phyloP scores from a whole-genome alignment of 2,888 invertebrate genomes.

The Linnaemya tessellans region DNA sequence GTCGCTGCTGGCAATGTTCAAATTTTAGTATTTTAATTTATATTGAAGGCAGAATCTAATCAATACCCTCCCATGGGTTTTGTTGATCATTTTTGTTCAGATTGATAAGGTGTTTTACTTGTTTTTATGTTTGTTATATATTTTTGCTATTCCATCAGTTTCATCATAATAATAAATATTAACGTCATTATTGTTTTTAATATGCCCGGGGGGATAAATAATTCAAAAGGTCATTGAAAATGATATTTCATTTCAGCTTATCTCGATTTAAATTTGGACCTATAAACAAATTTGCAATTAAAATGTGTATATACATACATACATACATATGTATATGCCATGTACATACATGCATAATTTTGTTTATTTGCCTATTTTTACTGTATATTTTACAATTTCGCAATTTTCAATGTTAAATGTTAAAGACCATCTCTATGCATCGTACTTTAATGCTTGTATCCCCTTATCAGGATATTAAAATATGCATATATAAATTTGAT shows the following conservation, averaged over 20 bases:
- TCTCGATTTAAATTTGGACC: neutral
- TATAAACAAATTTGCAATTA: neutral
- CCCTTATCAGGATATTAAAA: too few relatives aligned
- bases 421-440: too few relatives aligned
- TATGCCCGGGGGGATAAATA: conserved; percentile 46
- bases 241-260: conserved; percentile 45
- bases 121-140: conserved; percentile 6
- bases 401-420: too few relatives aligned
- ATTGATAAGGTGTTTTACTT: conserved; percentile 21
- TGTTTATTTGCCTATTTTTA: neutral
- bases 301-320: neutral
- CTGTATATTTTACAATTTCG: too few relatives aligned
- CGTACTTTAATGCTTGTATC: too few relatives aligned
- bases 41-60: neutral
- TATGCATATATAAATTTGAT: too few relatives aligned
- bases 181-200: conserved; percentile 33
- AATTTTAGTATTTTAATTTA: too few relatives aligned
- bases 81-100: conserved; percentile 4
- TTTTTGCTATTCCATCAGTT: conserved; percentile 51
- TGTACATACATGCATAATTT: neutral
- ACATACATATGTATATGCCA: too few relatives aligned
- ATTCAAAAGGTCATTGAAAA: conserved; percentile 55
- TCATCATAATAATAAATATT: conserved; percentile 1
- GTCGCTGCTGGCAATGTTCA: neutral
- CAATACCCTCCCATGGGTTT: neutral